Percentiles rank a stretch among this genome's conserved stretches.
Evolutionary conservation across 2,888 invertebrate genomes (phyloP).

Genomic region (Drosophila quasianomalipes): DNA sequence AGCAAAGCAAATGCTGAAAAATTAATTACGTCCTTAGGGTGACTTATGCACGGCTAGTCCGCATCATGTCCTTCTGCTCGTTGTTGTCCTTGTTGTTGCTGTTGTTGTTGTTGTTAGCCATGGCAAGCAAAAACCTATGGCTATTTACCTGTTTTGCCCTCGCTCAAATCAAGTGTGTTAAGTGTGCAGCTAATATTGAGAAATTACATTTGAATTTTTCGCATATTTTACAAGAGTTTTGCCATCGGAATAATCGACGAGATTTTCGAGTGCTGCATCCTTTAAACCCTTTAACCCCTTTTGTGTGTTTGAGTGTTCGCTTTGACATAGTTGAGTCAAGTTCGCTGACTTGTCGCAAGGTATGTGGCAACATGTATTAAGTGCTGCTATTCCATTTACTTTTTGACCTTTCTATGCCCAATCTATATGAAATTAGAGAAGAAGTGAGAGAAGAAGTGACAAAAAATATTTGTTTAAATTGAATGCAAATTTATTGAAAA

Average conservation of each 20-base stretch:
- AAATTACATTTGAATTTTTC: conserved; percentile 64
- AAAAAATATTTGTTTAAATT: background rate
- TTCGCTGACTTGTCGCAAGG: background rate
- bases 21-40: conserved; percentile 84
- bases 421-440: background rate
- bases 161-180: conserved; percentile 79
- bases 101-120: conserved; percentile 20
- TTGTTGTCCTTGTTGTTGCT: conserved; percentile 22
- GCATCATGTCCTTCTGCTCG: conserved; percentile 24
- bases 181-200: conserved; percentile 75
- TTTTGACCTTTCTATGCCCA: background rate
- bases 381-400: background rate
- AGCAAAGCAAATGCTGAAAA: conserved; percentile 81
- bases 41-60: conserved; percentile 62
- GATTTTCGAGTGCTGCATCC: conserved; percentile 8
- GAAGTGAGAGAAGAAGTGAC: background rate
- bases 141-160: conserved; percentile 39
- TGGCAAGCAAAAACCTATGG: conserved; percentile 47
- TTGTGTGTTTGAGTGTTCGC: background rate
- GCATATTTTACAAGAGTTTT: conserved; percentile 38
- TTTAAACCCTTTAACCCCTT: conserved; percentile 10
- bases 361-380: background rate
- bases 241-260: background rate
- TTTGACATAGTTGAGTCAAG: conserved; percentile 6
- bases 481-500: background rate